phyloP scores from a whole-genome alignment of 2,113 vertebrate species.

The Oreochromis tanganicae region DNA sequence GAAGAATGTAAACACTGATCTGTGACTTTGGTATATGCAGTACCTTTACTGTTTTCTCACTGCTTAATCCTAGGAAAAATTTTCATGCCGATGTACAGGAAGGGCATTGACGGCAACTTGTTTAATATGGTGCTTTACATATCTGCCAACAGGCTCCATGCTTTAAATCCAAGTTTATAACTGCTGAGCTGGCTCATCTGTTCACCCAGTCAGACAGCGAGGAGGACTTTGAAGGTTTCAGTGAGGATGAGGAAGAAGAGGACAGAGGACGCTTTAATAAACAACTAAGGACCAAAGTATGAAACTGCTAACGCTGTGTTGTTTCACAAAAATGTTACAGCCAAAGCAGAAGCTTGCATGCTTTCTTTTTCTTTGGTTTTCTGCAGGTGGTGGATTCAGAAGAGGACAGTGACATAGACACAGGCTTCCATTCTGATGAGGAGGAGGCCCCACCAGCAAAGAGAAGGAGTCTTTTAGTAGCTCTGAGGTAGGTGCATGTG shows the following conservation, averaged over 20 bases:
- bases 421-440: conserved; percentile 70
- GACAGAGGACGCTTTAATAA: conserved; percentile 33
- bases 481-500: conserved; percentile 72
- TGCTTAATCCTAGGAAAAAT: neutral
- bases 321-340: neutral
- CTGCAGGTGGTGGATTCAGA: conserved; percentile 64
- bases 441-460: conserved; percentile 54
- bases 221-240: conserved; percentile 86
- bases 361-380: neutral
- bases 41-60: neutral
- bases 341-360: neutral
- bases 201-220: conserved; percentile 91
- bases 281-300: conserved; percentile 56
- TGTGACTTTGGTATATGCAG: neutral
- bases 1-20: neutral
- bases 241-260: conserved; percentile 48
- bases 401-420: conserved; percentile 58
- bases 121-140: neutral
- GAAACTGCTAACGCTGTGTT: neutral
- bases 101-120: neutral
- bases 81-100: neutral
- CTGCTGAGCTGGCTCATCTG: conserved; percentile 78
- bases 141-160: conserved; percentile 59
- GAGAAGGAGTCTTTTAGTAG: conserved; percentile 82
- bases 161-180: conserved; percentile 79